phyloP scores from a whole-genome alignment of 2,113 vertebrate genomes.

The Corythoichthys intestinalis region DNA sequence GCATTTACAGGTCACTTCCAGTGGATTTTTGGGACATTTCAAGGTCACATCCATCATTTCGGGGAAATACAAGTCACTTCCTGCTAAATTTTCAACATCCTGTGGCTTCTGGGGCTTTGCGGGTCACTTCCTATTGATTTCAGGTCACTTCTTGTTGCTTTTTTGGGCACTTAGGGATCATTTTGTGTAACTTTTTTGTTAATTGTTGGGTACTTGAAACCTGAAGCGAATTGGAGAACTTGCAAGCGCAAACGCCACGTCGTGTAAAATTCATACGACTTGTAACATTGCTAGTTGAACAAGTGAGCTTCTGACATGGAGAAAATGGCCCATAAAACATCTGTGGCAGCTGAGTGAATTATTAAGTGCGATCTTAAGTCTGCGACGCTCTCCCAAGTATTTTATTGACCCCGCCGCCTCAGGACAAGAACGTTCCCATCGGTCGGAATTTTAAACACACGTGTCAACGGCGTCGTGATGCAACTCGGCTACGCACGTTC shows the following conservation, averaged over 20 bases:
- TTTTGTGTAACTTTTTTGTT: no score
- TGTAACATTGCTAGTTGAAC: conserved; percentile 14
- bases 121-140: no score
- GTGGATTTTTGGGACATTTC: no score
- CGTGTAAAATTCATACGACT: conserved; percentile 5
- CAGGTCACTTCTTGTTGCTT: no score
- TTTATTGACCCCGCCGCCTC: conserved; percentile 21
- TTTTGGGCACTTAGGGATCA: no score
- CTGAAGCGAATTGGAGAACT: conserved; percentile 5
- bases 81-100: no score
- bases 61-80: no score
- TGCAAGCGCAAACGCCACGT: neutral
- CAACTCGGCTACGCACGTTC: conserved; percentile 2
- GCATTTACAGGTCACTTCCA: no score
- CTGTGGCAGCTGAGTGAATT: conserved; percentile 43
- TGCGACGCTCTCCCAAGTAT: conserved; percentile 28
- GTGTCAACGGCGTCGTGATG: conserved; percentile 14
- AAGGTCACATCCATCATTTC: no score
- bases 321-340: conserved; percentile 37
- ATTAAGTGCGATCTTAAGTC: conserved; percentile 39
- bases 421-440: conserved; percentile 14
- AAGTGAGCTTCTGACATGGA: conserved; percentile 19
- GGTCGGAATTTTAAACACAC: conserved; percentile 30
- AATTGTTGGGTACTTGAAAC: no score
- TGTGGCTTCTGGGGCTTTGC: no score